phyloP scores from a whole-genome alignment of 2,888 invertebrate genomes.

The Sarcophaga subvicina region DNA sequence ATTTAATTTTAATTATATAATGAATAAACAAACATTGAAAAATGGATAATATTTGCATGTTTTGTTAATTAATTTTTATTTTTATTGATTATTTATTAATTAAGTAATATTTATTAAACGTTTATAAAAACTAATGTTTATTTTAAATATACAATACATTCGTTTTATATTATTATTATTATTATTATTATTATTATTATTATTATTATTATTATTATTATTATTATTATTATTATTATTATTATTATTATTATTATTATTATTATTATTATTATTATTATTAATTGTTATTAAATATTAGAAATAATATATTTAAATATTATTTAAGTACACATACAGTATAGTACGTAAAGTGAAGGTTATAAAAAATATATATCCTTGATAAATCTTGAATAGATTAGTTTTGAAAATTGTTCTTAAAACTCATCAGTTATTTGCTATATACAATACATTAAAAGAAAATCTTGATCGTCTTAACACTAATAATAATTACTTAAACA shows the following conservation, averaged over 20 bases:
- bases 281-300: conserved; percentile 18
- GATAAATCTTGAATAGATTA: conserved; percentile 65
- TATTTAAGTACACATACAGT: not conserved
- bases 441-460: conserved; percentile 52
- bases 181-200: not conserved
- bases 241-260: conserved; percentile 22
- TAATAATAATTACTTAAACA: conserved; percentile 3
- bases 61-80: not conserved
- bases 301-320: conserved; percentile 1
- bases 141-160: conserved; percentile 25
- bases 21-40: too few species aligned
- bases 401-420: conserved; percentile 35
- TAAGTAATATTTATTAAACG: conserved; percentile 7
- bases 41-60: too few species aligned
- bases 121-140: conserved; percentile 6
- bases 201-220: conserved; percentile 22
- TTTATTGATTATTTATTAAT: not conserved
- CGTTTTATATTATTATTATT: conserved; percentile 18
- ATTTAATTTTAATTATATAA: too few species aligned
- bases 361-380: conserved; percentile 61
- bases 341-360: conserved; percentile 27
- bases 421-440: conserved; percentile 23
- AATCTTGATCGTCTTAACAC: conserved; percentile 14
- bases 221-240: conserved; percentile 14
- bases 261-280: conserved; percentile 17